These are phyloP conservation scores for Diaprepes abbreviatus DNA, from an alignment of 2,888 invertebrate species.

Conservation along the genomic window DNA sequence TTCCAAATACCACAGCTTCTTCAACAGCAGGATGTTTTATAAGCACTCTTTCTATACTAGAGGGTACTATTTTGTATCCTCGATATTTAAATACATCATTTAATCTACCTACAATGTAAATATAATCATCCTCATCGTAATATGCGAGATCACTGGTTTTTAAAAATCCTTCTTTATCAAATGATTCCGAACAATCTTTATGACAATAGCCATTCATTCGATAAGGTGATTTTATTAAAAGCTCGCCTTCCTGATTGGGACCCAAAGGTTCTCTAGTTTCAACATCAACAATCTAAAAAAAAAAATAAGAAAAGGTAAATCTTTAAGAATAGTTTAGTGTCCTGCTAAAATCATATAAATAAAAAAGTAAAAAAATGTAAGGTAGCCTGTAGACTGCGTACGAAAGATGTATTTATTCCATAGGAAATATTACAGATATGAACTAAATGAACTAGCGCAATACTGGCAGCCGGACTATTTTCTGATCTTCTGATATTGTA, in stretches of 20 bases:
- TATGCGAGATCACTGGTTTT: conserved; percentile 70
- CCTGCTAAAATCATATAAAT: no score
- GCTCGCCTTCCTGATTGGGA: conserved; percentile 68
- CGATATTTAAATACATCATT: conserved; percentile 69
- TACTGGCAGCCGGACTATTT: no score
- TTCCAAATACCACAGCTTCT: conserved; percentile 56
- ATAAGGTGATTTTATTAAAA: conserved; percentile 66
- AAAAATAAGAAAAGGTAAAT: no score
- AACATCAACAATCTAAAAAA: conserved; percentile 53
- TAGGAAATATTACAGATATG: no score
- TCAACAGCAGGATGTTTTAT: conserved; percentile 57
- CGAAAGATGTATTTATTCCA: no score
- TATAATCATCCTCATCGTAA: conserved; percentile 67
- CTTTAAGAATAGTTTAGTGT: no score
- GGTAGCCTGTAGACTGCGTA: no score
- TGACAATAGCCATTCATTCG: conserved; percentile 66
- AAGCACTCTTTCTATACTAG: conserved; percentile 55
- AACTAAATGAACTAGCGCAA: no score
- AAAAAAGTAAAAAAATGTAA: no score
- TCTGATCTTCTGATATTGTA: no score
- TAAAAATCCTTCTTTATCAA: conserved; percentile 67
- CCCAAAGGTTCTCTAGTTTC: conserved; percentile 54
- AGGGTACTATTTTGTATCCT: conserved; percentile 66
- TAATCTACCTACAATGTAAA: conserved; percentile 68
- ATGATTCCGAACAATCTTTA: conserved; percentile 63